Evolutionary conservation across 1,140 invertebrate genomes (phyloP), one percentile per base, ranked within the genome.

Genomic region (Pseudobourletiella spinata): DNA sequence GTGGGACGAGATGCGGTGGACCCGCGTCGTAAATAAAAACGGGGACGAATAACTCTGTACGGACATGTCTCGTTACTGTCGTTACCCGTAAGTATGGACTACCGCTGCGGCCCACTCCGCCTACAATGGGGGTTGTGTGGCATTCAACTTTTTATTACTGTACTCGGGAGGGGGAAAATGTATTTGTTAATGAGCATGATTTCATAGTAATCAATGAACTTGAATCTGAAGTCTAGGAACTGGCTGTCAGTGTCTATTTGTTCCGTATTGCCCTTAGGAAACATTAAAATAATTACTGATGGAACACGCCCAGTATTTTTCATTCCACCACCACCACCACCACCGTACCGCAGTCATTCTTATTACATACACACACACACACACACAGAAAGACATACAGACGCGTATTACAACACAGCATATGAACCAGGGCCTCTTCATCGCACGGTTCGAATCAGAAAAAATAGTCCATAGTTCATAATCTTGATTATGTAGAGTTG

Each of bases 251-350:
- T 46, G 44, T 46, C 44, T 46, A 46, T 46, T 46, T 46, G 44
- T 20, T 46, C 22, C 48, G 15, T 51, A 22, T 26, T 8, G 48
- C 48, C 48, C 48, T 51, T 24, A 51, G 48, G 48, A 25, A 51
- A 51, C 48, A 51, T 51, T 51, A 26, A 24, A 51, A 51, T 51
- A 51, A 51, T 51, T 51, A 51, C 48, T 51, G 48, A 51, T 11
- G 28, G 48, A 26, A 24, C 48, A 51, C 48, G 48, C 48, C 48
- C 48, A 51, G n/a, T 51, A 6, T 51, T 22, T 25, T 25, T 26
- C 14, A 51, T 6, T 39, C n/a, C 8, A 39, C n/a, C 32, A n/a
- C 32, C n/a, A 39, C 25, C 28, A 24, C 24, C 3, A 25, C 6
- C 48, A 25, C 32, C 8, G 32, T 8, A 39, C n/a, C n/a, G 32